These are phyloP conservation scores for Musca vetustissima DNA, from an alignment of 1,140 invertebrate species.

Conservation along the genomic window DNA sequence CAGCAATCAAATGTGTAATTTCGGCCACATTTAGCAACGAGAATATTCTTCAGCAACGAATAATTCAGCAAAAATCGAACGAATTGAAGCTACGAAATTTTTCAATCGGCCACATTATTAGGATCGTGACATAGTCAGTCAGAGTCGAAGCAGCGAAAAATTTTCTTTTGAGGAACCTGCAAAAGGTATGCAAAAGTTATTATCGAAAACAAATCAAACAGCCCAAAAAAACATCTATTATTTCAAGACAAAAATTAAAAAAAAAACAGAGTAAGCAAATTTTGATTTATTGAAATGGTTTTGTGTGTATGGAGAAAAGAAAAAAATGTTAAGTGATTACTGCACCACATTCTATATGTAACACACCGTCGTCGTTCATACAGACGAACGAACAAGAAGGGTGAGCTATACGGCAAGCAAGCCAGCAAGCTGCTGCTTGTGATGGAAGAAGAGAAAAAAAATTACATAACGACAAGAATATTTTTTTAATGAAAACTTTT, in stretches of 20 bases:
- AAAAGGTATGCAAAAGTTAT: slow-evolving; percentile 28
- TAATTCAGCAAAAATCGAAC: slow-evolving; percentile 19
- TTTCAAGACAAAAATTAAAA: no score
- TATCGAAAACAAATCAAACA: not conserved
- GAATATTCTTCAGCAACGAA: not conserved
- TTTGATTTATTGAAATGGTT: not conserved
- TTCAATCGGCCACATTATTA: slow-evolving; percentile 27
- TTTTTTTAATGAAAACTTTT: slow-evolving; percentile 10
- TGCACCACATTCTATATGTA: slow-evolving; percentile 1
- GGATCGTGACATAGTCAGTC: slow-evolving; percentile 20
- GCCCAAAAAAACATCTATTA: not conserved
- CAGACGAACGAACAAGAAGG: no score
- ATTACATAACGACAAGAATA: slow-evolving; percentile 22
- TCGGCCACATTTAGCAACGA: not conserved
- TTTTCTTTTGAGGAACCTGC: slow-evolving; percentile 19
- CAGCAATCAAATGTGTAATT: not conserved
- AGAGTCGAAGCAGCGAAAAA: not conserved
- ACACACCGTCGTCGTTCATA: no score
- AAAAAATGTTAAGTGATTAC: slow-evolving; percentile 7
- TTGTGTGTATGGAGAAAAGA: not conserved
- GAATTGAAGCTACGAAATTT: slow-evolving; percentile 27
- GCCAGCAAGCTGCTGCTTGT: no score
- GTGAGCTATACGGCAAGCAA: slow-evolving; percentile 4
- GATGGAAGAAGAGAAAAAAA: slow-evolving; percentile 11
- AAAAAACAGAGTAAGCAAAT: not conserved